Evolutionary conservation across 2,888 invertebrate genomes (phyloP), one percentile per base, ranked within the genome.

Genomic region (Ochlodes sylvanus): DNA sequence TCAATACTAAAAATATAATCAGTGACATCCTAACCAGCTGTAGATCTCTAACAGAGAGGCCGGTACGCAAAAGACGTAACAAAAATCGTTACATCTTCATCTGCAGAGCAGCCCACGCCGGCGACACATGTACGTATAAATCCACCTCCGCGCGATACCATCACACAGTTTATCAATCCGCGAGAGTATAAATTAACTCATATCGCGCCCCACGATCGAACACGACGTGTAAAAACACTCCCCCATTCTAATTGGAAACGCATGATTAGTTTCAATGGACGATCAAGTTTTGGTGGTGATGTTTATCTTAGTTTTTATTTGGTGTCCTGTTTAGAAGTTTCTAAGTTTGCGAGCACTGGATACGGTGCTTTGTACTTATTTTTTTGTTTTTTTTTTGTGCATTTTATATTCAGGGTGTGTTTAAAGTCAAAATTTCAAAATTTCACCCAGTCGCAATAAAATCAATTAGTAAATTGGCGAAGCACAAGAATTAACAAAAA

Each of bases 141-240:
- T 81, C 80, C 79, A 73, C 77, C 76, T 75, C 73, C 76, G 57
- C n/a, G n/a, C n/a, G 83, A 85, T 84, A 79, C 69, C 66, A 82
- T 82, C 82, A 70, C 70, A 73, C 80, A 76, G 77, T 82, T 82
- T 83, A 84, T 85, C 83, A 83, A 80, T 79, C 77, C 65, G 65
- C 70, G 60, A 64, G 75, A 70, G 73, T 75, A 84, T 84, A 85
- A 83, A 84, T 83, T 79, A 76, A 75, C 69, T 56, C 65, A 67
- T 78, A 81, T 78, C 79, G 52, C 62, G 62, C 64, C 69, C 73
- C 70, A 72, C 67, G 47, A 80, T 80, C 80, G 63, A 52, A 67
- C 65, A 50, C 69, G 65, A 60, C 60, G 54, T 67, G 73, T 71
- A 71, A 73, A 74, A 74, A 73, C 72, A 75, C 76, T 47, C 56